Evolutionary conservation across 2,113 vertebrate genomes (phyloP), one percentile per base, ranked within the genome.

Genomic region (Myodes glareolus): DNA sequence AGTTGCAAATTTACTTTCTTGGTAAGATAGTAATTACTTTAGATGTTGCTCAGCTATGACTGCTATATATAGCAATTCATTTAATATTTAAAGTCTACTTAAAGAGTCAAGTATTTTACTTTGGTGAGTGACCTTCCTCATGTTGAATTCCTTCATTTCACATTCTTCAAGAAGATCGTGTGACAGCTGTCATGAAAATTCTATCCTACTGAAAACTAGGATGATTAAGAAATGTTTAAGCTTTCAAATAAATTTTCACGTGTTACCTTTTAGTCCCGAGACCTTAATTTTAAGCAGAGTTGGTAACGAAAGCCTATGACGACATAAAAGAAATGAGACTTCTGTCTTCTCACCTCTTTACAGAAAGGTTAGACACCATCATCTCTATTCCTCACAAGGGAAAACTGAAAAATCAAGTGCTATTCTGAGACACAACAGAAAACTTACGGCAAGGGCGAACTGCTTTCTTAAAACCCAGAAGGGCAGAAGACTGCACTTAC

Each of bases 1-100:
- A 92, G 97, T 78, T 76, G 50, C 61, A 97, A 98, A 97, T 97
- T 97, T 17, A 42, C 95, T 98, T 98, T 98, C 97, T 96, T 93
- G 73, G 87, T 96, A 93, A 95, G 31, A 95, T 95, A 65, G 88
- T 65, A 98, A 97, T 97, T 98, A 97, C 67, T 98, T 97, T 87
- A 97, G 39, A 97, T 68, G 70, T 77, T 96, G 77, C 93, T 98
- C 92, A 97, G 84, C 42, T 90, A 97, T 29, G 96, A 8, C 86
- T 94, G 88, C 96, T 96, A 97, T 67, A 97, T 68, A 94, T 7
- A 80, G 80, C 70, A 67, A 95, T 97, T 78, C 85, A 95, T 90
- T 85, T 96, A 96, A 97, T 97, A 98, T 97, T 97, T 97, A 97
- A 98, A 97, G 23, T 29, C 82, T 84, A 77, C 67, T 98, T 92